Evolutionary conservation across 2,888 invertebrate genomes (phyloP).

Genomic region (Pachycephus smyrnensis): DNA sequence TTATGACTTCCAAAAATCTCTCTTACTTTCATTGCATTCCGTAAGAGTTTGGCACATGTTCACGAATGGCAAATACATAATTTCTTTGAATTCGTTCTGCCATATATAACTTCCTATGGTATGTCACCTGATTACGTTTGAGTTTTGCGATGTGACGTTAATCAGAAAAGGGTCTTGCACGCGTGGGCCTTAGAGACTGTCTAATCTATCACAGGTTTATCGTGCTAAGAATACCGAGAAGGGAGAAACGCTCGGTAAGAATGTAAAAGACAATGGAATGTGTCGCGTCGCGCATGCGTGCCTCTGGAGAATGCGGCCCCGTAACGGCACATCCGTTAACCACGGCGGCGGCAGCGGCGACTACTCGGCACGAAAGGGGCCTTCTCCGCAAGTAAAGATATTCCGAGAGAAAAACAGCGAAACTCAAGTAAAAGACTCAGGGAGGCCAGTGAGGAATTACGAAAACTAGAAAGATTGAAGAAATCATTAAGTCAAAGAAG

Average conservation of each 20-base stretch:
- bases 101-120: not conserved
- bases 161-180: not conserved
- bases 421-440: not conserved
- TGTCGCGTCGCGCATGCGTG: constrained; percentile 65
- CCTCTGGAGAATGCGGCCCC: constrained; percentile 62
- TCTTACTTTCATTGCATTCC: not conserved
- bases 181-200: not conserved
- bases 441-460: constrained; percentile 10
- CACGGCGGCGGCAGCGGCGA: constrained; percentile 35
- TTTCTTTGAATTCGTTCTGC: not conserved
- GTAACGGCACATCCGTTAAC: constrained; percentile 66
- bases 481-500: not conserved
- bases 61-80: not conserved
- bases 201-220: constrained; percentile 20
- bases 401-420: not conserved
- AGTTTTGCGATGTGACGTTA: not conserved
- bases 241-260: constrained; percentile 46
- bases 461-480: not conserved
- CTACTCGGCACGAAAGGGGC: not conserved
- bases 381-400: not conserved
- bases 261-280: constrained; percentile 64
- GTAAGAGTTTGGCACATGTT: not conserved
- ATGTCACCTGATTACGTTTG: not conserved
- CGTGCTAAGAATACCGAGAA: constrained; percentile 52
- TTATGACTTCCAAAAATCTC: not conserved